A percentile compares a stretch with the other conserved stretches of the same genome.
phyloP scores from a whole-genome alignment of 1,140 invertebrate genomes.

The Contarinia nasturtii region DNA sequence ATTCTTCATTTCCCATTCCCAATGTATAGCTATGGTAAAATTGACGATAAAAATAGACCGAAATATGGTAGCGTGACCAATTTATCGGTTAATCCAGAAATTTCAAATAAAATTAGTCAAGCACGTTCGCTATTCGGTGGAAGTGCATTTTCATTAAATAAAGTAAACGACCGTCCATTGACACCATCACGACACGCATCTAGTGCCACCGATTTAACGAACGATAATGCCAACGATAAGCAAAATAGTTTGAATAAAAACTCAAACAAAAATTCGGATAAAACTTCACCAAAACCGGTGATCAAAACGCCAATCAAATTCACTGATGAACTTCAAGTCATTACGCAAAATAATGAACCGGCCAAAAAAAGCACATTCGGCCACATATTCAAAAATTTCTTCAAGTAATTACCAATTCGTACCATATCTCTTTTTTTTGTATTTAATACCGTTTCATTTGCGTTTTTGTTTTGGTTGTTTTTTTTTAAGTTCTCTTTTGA shows the following conservation, averaged over 20 bases:
- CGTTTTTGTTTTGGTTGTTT: not conserved
- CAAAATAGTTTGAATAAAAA: not conserved
- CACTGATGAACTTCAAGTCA: not conserved
- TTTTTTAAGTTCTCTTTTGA: not conserved
- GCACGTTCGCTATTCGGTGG: not conserved
- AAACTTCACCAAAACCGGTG: no score
- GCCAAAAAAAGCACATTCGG: constrained; percentile 55
- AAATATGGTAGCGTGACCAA: not conserved
- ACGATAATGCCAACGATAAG: not conserved
- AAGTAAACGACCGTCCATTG: not conserved
- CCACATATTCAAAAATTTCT: constrained; percentile 88
- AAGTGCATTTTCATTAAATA: not conserved
- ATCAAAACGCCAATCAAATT: no score
- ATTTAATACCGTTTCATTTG: not conserved
- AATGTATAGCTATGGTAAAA: no score
- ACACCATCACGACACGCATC: not conserved
- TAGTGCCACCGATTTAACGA: not conserved
- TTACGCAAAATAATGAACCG: constrained; percentile 4
- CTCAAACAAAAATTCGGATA: no score
- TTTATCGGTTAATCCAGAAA: not conserved
- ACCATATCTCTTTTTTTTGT: constrained; percentile 5
- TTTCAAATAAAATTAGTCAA: not conserved
- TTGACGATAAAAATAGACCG: not conserved
- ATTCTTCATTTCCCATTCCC: no score
- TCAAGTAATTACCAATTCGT: constrained; percentile 51